Evolutionary conservation across 2,797 vertebrate genomes (phyloP).

Genomic region (Rhinatrema bivittatum): DNA sequence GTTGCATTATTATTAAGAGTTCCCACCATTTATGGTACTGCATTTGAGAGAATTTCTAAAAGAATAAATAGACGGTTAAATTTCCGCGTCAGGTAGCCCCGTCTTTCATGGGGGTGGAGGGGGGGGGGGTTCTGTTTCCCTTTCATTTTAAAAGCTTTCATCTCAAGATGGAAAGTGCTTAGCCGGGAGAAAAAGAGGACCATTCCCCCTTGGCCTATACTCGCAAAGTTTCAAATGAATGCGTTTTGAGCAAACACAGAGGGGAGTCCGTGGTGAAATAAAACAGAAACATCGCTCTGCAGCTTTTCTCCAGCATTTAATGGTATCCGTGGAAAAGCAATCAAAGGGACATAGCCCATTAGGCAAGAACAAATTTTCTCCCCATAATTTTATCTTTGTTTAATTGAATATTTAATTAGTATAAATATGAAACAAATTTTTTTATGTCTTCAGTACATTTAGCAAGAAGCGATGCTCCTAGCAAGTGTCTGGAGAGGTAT

Average conservation of each 20-base stretch:
- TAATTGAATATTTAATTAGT: slow-evolving; percentile 74
- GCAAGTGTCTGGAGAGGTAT: slow-evolving; percentile 27
- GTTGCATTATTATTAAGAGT: too few relatives aligned
- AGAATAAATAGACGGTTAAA: too few relatives aligned
- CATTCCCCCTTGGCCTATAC: too few relatives aligned
- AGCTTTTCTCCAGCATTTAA: slow-evolving; percentile 39
- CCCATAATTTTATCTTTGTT: slow-evolving; percentile 65
- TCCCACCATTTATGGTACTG: too few relatives aligned
- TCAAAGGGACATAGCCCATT: slow-evolving; percentile 60
- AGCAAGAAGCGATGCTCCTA: slow-evolving; percentile 30
- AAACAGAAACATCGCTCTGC: slow-evolving; percentile 16
- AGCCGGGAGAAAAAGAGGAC: too few relatives aligned
- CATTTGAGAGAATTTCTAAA: too few relatives aligned
- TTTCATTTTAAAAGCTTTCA: too few relatives aligned
- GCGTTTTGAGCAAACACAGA: slow-evolving; percentile 24
- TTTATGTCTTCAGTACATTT: slow-evolving; percentile 46
- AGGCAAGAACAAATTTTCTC: slow-evolving; percentile 61
- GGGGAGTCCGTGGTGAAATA: slow-evolving; percentile 9
- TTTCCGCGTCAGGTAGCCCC: too few relatives aligned
- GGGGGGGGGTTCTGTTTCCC: too few relatives aligned
- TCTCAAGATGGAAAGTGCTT: too few relatives aligned
- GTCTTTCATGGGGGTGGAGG: too few relatives aligned
- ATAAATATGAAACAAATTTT: slow-evolving; percentile 57
- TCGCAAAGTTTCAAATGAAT: neutral
- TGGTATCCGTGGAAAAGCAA: slow-evolving; percentile 48